A percentile compares a stretch with the other conserved stretches of the same genome.
Evolutionary conservation across 2,797 vertebrate genomes (phyloP).

Genomic region (Tadarida brasiliensis): DNA sequence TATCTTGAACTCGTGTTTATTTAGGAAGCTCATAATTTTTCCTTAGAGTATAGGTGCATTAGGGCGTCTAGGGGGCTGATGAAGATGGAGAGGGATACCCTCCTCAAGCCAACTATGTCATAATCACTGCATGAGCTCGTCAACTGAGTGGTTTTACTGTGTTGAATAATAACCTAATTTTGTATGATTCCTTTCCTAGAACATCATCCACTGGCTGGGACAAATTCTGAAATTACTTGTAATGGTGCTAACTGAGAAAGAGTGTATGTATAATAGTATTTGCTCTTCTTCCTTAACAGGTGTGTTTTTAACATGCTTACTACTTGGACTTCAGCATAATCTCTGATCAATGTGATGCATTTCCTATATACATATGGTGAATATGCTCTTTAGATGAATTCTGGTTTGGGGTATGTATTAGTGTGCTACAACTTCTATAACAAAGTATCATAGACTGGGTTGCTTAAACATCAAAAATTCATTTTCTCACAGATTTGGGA

Average conservation of each 20-base stretch:
- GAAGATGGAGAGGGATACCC: neutral
- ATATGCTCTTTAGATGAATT: conserved; percentile 18
- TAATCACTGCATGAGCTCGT: neutral
- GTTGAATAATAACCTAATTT: conserved; percentile 1
- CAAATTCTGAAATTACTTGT: conserved; percentile 17
- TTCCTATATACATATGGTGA: neutral
- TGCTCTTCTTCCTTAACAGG: neutral
- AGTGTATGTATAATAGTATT: neutral
- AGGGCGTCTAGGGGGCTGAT: neutral
- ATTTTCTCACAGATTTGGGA: neutral
- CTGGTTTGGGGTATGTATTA: neutral
- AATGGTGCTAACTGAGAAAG: neutral
- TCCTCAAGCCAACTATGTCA: neutral
- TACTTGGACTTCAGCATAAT: neutral
- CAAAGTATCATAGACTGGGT: neutral
- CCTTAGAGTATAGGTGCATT: neutral
- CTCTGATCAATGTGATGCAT: neutral
- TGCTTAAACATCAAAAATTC: neutral
- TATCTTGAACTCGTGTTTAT: neutral
- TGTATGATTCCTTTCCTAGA: conserved; percentile 4
- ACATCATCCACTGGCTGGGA: neutral
- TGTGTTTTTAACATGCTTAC: neutral
- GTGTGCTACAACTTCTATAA: neutral
- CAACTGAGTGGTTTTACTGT: neutral
- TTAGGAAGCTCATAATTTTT: neutral